phyloP scores from a whole-genome alignment of 2,888 invertebrate species.

The Mythimna ferrago region DNA sequence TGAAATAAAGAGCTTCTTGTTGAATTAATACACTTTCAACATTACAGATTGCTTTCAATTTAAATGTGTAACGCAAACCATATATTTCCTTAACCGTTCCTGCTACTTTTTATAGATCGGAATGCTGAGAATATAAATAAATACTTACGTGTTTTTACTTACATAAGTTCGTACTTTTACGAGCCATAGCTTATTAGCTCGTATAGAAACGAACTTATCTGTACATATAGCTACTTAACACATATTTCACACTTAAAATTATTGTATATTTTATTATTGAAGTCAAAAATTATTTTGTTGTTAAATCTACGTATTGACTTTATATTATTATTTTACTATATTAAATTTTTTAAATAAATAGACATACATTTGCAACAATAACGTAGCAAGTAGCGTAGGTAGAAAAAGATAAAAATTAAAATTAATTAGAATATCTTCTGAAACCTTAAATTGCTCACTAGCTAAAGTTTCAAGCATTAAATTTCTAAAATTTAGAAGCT shows the following conservation, averaged over 20 bases:
- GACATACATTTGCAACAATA: not conserved
- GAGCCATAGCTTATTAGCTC: constrained; percentile 20
- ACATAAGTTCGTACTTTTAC: constrained; percentile 13
- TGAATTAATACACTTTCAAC: constrained; percentile 40
- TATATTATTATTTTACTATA: not conserved
- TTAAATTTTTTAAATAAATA: too few relatives aligned
- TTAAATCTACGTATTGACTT: not conserved
- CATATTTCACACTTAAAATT: constrained; percentile 3
- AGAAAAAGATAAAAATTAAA: not conserved
- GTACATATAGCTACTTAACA: constrained; percentile 11
- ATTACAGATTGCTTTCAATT: constrained; percentile 51
- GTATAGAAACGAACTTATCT: constrained; percentile 5
- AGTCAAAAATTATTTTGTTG: not conserved
- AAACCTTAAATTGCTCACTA: constrained; percentile 6
- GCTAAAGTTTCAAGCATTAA: constrained; percentile 21
- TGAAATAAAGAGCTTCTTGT: constrained; percentile 32
- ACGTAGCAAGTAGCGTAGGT: not conserved
- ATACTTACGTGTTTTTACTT: constrained; percentile 1
- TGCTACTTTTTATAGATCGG: constrained; percentile 5
- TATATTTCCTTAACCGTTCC: constrained; percentile 31
- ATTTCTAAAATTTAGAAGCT: constrained; percentile 27
- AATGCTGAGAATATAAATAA: constrained; percentile 3
- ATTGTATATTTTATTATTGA: not conserved
- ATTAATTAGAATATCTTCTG: constrained; percentile 11
- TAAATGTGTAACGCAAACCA: constrained; percentile 38